Evolutionary conservation across 2,113 vertebrate genomes (phyloP).

Genomic region (Grantiella picta): DNA sequence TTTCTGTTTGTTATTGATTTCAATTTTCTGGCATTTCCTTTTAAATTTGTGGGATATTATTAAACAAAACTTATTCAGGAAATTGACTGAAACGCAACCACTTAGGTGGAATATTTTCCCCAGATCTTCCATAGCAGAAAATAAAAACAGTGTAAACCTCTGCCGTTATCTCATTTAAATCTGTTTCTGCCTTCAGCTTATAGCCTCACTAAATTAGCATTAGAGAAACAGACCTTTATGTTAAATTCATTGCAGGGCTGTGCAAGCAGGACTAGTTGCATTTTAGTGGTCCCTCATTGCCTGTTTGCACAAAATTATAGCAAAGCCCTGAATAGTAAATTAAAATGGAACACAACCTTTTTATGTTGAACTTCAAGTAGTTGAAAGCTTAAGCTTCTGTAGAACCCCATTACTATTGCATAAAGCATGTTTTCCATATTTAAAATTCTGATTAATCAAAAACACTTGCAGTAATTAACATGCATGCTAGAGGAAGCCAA

Average conservation of each 20-base stretch:
- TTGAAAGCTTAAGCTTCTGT: constrained; percentile 27
- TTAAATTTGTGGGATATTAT: background rate
- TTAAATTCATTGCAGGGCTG: constrained; percentile 47
- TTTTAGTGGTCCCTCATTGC: constrained; percentile 58
- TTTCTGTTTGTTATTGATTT: background rate
- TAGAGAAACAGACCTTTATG: constrained; percentile 47
- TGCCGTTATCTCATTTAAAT: constrained; percentile 59
- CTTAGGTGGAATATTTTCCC: constrained; percentile 3
- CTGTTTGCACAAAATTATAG: constrained; percentile 48
- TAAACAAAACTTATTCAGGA: background rate
- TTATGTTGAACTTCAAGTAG: background rate
- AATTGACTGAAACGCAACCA: background rate
- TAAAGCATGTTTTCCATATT: constrained; percentile 13
- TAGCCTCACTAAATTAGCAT: constrained; percentile 55
- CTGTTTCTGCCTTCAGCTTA: constrained; percentile 48
- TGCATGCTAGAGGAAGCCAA: background rate
- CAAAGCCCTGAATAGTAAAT: constrained; percentile 36
- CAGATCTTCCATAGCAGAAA: constrained; percentile 13
- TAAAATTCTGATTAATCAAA: constrained; percentile 36
- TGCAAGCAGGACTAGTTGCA: constrained; percentile 36
- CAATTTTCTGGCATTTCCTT: constrained; percentile 12
- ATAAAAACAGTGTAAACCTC: constrained; percentile 30
- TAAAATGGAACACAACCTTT: constrained; percentile 45
- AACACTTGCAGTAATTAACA: constrained; percentile 22
- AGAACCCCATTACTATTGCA: background rate